Conservation (phyloP, 2,797 vertebrate species). For the Lepidocolaptes lacrymiger region DNA sequence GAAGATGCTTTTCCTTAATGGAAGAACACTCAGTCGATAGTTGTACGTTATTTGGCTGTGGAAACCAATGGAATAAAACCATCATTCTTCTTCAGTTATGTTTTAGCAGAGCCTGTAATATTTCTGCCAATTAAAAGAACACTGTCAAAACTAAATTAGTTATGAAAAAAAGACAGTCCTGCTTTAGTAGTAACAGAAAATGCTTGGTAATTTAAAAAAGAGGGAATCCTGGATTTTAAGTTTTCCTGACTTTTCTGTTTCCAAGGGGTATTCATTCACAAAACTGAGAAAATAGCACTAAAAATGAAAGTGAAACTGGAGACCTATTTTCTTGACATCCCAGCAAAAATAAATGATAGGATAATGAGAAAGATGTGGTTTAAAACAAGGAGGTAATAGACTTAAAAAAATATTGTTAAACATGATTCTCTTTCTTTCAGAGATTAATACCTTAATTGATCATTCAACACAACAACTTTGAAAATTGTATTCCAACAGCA, state of each 20-base stretch:
- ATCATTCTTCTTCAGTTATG: not conserved
- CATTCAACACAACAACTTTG: not conserved
- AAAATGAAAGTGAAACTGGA: slow-evolving; percentile 50
- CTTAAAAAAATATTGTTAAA: not conserved
- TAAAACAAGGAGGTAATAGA: not conserved
- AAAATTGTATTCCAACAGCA: not conserved
- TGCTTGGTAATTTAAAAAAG: not conserved
- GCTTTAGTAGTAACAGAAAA: not conserved
- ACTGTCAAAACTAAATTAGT: not conserved
- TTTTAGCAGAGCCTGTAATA: not conserved
- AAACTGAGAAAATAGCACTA: not conserved
- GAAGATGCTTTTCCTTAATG: not conserved
- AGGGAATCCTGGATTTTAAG: not conserved
- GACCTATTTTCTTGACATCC: not conserved
- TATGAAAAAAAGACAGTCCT: not conserved
- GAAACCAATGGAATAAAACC: not conserved
- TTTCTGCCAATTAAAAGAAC: not conserved
- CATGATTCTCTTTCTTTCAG: not conserved
- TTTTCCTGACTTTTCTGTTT: not conserved
- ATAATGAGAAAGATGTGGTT: not conserved
- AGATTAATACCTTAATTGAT: not conserved
- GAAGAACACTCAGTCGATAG: not conserved
- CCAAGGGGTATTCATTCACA: not conserved
- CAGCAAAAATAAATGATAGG: not conserved
- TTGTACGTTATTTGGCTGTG: not conserved